Conservation (phyloP, 1,140 invertebrate species). For the Melanaphis sacchari region DNA sequence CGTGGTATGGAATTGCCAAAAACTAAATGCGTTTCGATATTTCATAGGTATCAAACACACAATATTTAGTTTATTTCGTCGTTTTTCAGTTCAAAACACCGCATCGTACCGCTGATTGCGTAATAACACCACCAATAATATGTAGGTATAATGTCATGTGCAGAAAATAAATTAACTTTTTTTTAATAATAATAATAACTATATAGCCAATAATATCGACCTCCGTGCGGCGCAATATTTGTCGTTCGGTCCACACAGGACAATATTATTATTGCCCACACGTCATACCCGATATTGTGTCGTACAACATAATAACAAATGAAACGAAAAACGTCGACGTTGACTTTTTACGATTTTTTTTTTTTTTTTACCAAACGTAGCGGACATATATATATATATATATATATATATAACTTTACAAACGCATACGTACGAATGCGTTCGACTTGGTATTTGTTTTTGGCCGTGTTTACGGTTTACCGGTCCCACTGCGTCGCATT, state of each 20-base stretch:
- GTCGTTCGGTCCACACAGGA: too few species aligned
- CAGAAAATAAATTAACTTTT: constrained; percentile 33
- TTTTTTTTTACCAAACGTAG: too few species aligned
- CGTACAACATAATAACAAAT: neutral
- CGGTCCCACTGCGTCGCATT: neutral
- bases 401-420: neutral
- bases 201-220: neutral
- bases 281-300: too few species aligned
- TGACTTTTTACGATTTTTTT: neutral
- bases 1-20: neutral
- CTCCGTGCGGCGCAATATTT: too few species aligned
- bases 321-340: neutral
- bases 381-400: too few species aligned
- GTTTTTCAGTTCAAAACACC: neutral
- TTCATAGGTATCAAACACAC: neutral
- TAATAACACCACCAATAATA: neutral
- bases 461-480: neutral
- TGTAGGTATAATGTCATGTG: neutral
- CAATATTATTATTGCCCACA: neutral
- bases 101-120: too few species aligned
- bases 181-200: neutral
- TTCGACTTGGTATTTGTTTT: neutral
- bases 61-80: neutral
- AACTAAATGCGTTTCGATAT: neutral
- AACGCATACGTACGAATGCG: neutral